Percentiles rank a stretch among this genome's conserved stretches.
These are phyloP conservation scores for Strigops habroptila DNA, from an alignment of 2,113 vertebrate species.

Conservation along the genomic window DNA sequence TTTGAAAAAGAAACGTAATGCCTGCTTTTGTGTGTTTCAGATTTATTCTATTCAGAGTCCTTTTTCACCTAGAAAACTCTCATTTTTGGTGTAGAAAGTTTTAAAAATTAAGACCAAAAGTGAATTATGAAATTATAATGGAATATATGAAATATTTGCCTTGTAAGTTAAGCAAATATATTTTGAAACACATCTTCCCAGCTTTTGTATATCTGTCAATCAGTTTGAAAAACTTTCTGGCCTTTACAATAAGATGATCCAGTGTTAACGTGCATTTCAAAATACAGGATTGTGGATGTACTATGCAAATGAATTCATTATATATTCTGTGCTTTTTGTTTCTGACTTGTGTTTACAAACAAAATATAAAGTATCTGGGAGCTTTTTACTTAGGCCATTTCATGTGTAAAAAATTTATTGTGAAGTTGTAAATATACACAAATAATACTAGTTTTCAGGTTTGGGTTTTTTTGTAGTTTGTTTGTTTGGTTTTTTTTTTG, in stretches of 20 bases:
- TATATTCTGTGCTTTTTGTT: neutral
- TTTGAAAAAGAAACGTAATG: neutral
- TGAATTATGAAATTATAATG: neutral
- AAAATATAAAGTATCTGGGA: neutral
- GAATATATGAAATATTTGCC: neutral
- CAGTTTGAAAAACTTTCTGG: neutral
- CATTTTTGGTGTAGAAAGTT: neutral
- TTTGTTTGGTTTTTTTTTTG: neutral
- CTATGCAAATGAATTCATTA: neutral
- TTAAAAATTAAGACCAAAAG: neutral
- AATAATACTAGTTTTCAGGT: neutral
- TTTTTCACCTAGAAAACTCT: neutral
- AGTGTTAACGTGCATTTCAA: neutral
- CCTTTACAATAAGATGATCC: neutral
- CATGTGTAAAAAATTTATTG: neutral
- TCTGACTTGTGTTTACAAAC: neutral
- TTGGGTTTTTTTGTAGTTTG: rapidly evolving
- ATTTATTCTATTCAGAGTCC: neutral
- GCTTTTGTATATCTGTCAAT: neutral
- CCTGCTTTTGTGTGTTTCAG: neutral
- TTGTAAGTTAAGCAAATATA: neutral
- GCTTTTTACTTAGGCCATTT: neutral
- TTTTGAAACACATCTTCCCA: neutral
- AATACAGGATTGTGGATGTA: neutral
- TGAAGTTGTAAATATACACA: neutral